These are phyloP conservation scores for Typhlichthys subterraneus DNA, from an alignment of 2,797 vertebrate genomes.

Conservation along the genomic window DNA sequence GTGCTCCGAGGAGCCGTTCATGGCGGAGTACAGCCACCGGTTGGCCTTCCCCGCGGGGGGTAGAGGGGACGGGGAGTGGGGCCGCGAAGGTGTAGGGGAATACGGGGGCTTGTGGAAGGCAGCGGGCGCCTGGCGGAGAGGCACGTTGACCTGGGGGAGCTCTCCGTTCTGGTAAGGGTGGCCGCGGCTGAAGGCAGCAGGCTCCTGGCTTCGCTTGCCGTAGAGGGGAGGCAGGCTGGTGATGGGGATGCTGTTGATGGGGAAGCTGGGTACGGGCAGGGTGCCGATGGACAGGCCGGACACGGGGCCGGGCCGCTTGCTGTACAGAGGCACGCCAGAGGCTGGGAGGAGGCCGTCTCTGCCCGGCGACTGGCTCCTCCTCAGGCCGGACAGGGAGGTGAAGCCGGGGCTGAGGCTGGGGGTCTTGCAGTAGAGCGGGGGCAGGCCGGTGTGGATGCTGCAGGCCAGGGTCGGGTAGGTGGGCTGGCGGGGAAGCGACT, in stretches of 20 bases:
- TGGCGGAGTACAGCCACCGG: conserved; percentile 81
- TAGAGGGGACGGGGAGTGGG: conserved; percentile 74
- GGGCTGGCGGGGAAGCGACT: conserved; percentile 95
- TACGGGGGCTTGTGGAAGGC: conserved; percentile 75
- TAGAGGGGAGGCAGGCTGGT: conserved; percentile 51
- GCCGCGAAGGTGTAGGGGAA: conserved; percentile 67
- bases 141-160: conserved; percentile 68
- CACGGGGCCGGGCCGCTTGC: conserved; percentile 65
- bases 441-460: conserved; percentile 89
- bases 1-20: conserved; percentile 75
- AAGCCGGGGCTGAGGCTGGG: conserved; percentile 62
- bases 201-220: conserved; percentile 66
- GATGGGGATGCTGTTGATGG: conserved; percentile 65
- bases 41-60: conserved; percentile 81
- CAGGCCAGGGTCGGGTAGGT: conserved; percentile 93
- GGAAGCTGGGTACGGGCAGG: conserved; percentile 68
- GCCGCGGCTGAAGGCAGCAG: conserved; percentile 46
- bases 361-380: conserved; percentile 77
- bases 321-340: conserved; percentile 52
- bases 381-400: conserved; percentile 78
- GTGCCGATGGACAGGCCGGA: conserved; percentile 62
- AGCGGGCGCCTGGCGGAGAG: conserved; percentile 74
- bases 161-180: conserved; percentile 64
- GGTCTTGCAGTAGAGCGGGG: conserved; percentile 74
- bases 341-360: conserved; percentile 67